A percentile compares a stretch with the other conserved stretches of the same genome.
phyloP scores from a whole-genome alignment of 2,113 vertebrate genomes.

The Ophthalmolycus amberensis region DNA sequence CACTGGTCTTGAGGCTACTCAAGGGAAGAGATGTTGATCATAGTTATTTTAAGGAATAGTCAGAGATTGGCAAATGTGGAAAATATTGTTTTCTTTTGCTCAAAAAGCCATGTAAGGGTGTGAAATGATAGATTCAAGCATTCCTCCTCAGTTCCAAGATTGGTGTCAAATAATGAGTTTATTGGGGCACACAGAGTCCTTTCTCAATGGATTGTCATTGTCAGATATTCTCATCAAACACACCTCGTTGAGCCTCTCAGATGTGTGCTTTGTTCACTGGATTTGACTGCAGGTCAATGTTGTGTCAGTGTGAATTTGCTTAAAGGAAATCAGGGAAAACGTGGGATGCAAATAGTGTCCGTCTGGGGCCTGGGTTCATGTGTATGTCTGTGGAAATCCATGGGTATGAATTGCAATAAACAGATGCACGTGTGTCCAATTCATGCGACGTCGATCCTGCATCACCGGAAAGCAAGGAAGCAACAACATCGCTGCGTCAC shows the following conservation, averaged over 20 bases:
- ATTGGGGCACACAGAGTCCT: slow-evolving; percentile 22
- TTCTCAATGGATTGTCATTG: slow-evolving; percentile 7
- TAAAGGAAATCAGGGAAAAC: slow-evolving; percentile 68
- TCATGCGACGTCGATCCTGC: neutral
- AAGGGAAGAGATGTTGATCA: neutral
- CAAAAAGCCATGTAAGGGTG: slow-evolving; percentile 17
- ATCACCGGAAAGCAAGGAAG: slow-evolving; percentile 6
- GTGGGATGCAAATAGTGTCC: slow-evolving; percentile 48
- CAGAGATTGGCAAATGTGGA: slow-evolving; percentile 23
- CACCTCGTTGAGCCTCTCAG: slow-evolving; percentile 7
- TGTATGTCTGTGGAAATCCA: neutral
- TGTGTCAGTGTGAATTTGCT: slow-evolving; percentile 61
- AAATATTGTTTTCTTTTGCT: slow-evolving; percentile 32
- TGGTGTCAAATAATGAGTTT: slow-evolving; percentile 47
- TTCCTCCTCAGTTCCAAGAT: neutral
- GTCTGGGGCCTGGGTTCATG: neutral
- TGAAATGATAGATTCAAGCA: slow-evolving; percentile 7
- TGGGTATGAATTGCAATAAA: neutral
- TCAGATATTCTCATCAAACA: slow-evolving; percentile 21
- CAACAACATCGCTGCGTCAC: neutral
- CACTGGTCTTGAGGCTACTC: no score
- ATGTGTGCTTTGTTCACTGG: slow-evolving; percentile 26
- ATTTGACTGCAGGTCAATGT: slow-evolving; percentile 65
- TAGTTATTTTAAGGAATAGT: neutral
- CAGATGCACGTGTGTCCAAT: slow-evolving; percentile 4